These are phyloP conservation scores for Xanthostigma xanthostigma DNA, from an alignment of 2,888 invertebrate genomes.

Conservation along the genomic window DNA sequence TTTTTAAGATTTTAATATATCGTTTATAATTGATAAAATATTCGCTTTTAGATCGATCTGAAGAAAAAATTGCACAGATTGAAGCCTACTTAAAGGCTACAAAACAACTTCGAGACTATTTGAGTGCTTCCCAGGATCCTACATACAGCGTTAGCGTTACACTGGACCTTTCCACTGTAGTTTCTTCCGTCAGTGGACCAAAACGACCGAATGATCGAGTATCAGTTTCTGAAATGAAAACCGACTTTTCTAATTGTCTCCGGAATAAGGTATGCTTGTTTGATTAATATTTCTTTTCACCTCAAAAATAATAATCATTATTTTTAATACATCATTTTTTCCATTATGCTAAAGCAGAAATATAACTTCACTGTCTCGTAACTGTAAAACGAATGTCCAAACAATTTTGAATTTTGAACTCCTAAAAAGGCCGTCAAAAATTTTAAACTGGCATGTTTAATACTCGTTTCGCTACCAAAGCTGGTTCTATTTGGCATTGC, in stretches of 20 bases:
- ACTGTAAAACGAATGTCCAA: too few species aligned
- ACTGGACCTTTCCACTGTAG: slow-evolving; percentile 75
- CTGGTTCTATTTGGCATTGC: too few species aligned
- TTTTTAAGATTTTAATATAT: background rate
- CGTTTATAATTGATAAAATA: background rate
- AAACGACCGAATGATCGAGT: slow-evolving; percentile 96
- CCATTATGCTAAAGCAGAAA: too few species aligned
- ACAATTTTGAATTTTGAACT: too few species aligned
- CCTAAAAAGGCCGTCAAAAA: too few species aligned
- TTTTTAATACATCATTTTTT: too few species aligned
- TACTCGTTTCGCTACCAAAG: too few species aligned
- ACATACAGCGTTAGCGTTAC: slow-evolving; percentile 71
- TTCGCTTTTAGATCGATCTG: slow-evolving; percentile 51
- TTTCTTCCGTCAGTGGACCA: slow-evolving; percentile 91
- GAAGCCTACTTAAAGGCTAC: slow-evolving; percentile 70
- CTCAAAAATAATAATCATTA: too few species aligned
- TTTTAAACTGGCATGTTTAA: too few species aligned
- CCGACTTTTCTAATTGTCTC: slow-evolving; percentile 74
- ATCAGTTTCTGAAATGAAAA: slow-evolving; percentile 76
- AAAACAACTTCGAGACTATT: slow-evolving; percentile 72
- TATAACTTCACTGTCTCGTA: too few species aligned
- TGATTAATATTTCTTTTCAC: too few species aligned
- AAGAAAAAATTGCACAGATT: slow-evolving; percentile 60
- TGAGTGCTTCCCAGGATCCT: slow-evolving; percentile 61
- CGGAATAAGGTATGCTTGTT: slow-evolving; percentile 60